Evolutionary conservation across 2,888 invertebrate genomes (phyloP).

Genomic region (Melanostoma scalare): DNA sequence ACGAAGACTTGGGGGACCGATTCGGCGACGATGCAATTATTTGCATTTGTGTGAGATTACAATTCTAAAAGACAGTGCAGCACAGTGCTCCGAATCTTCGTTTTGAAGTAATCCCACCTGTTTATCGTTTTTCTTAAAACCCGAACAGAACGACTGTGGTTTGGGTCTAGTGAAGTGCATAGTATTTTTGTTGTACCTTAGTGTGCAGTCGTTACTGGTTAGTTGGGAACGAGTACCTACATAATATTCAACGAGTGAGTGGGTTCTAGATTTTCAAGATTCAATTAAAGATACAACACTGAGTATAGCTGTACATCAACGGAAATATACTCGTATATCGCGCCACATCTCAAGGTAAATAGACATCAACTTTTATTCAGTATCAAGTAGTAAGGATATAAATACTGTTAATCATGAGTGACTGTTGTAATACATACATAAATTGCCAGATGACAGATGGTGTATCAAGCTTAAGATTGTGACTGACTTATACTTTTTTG

Average conservation of each 20-base stretch:
- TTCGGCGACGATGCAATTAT: conserved; percentile 40
- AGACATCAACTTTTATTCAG: conserved; percentile 36
- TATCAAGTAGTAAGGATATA: neutral
- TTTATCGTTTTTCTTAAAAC: conserved; percentile 33
- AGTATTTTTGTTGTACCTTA: conserved; percentile 19
- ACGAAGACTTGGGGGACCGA: neutral
- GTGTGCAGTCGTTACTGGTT: conserved; percentile 38
- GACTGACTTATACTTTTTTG: no score
- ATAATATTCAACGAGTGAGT: conserved; percentile 32
- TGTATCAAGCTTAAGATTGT: no score
- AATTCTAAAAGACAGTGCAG: conserved; percentile 20
- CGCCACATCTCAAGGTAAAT: conserved; percentile 65
- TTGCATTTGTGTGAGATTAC: conserved; percentile 60
- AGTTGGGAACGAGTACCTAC: conserved; percentile 14
- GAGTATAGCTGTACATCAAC: conserved; percentile 26
- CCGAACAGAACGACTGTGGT: conserved; percentile 51
- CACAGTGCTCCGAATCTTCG: conserved; percentile 17
- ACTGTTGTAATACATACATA: neutral
- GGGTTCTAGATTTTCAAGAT: conserved; percentile 50
- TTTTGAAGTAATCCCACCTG: conserved; percentile 60
- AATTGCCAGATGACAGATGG: no score
- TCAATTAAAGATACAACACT: conserved; percentile 44
- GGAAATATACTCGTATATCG: conserved; percentile 37
- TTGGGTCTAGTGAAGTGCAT: conserved; percentile 27
- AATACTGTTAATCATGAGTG: neutral